Evolutionary conservation across 2,888 invertebrate genomes (phyloP), one percentile per base, ranked within the genome.

Genomic region (Phaonia tiefii): DNA sequence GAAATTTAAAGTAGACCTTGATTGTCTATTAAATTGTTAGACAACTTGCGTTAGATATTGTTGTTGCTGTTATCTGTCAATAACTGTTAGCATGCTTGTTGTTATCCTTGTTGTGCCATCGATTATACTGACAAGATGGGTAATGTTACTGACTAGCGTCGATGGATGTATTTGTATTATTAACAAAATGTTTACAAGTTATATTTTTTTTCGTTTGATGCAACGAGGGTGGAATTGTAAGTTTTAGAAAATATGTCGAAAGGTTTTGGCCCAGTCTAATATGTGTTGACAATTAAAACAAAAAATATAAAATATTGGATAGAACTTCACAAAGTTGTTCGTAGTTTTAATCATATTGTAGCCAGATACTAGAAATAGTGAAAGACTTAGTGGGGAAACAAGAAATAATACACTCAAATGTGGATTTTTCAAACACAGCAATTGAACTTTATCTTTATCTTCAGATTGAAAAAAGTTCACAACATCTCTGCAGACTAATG

Each of bases 1-100:
- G 22, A 51, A 58, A 70, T 17, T 10, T 49, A 72, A 49, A 76
- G 42, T 73, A 70, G 74, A 74, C 74, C 74, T 66, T 79, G 74
- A 66, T 79, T 79, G 74, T 75, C 70, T 79, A 31, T 67, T 51
- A 75, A 58, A 75, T 44, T 75, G 71, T 79, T 67, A 66, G 66
- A 77, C 51, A 80, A 74, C 70, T 77, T 71, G 74, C 69, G 71
- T 70, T 46, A 31, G 58, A 56, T 75, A 25, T 25, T 65, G 58
- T 13, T 66, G 11, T 37, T 65, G 42, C 44, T 31, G 71, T 67
- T 44, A 66, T 73, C 69, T 81, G 42, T 67, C 78, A 81, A 72
- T 78, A 78, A 77, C 75, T 78, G 71, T 71, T 71, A 81, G 77
- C 71, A 77, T 70, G 46, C 63, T 77, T 76, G 58, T 69, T 60